A percentile compares a stretch with the other conserved stretches of the same genome.
These are phyloP conservation scores for Dipodomys spectabilis DNA, from an alignment of 2,113 vertebrate species.

Conservation along the genomic window DNA sequence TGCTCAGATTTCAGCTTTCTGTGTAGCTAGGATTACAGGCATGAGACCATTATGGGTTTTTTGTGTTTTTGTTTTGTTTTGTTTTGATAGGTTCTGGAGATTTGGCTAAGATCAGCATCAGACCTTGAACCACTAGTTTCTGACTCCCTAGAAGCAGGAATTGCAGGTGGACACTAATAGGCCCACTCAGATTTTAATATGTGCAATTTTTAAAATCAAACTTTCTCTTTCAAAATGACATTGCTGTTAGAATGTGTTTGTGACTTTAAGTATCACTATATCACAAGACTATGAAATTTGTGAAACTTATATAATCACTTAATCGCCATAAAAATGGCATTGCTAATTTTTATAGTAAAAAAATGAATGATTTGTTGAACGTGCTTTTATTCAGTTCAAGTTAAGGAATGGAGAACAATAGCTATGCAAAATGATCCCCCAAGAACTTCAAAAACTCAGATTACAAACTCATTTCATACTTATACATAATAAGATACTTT, in stretches of 20 bases:
- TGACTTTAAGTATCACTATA: too few species aligned
- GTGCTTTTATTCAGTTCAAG: slow-evolving; percentile 1
- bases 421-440: background rate
- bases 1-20: too few species aligned
- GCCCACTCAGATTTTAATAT: background rate
- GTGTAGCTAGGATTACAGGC: too few species aligned
- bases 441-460: slow-evolving; percentile 26
- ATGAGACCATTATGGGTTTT: too few species aligned
- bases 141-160: too few species aligned
- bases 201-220: slow-evolving; percentile 24
- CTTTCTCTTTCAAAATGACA: slow-evolving; percentile 38
- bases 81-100: too few species aligned
- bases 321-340: background rate
- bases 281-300: too few species aligned
- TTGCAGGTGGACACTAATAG: too few species aligned
- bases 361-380: slow-evolving; percentile 31
- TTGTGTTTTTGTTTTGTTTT: too few species aligned
- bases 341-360: background rate
- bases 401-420: background rate
- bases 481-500: background rate
- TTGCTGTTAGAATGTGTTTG: background rate
- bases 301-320: too few species aligned
- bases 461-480: slow-evolving; percentile 4
- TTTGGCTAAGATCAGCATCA: too few species aligned
- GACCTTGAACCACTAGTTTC: too few species aligned